Evolutionary conservation across 1,140 invertebrate species (phyloP).

Genomic region (Euwallacea similis): DNA sequence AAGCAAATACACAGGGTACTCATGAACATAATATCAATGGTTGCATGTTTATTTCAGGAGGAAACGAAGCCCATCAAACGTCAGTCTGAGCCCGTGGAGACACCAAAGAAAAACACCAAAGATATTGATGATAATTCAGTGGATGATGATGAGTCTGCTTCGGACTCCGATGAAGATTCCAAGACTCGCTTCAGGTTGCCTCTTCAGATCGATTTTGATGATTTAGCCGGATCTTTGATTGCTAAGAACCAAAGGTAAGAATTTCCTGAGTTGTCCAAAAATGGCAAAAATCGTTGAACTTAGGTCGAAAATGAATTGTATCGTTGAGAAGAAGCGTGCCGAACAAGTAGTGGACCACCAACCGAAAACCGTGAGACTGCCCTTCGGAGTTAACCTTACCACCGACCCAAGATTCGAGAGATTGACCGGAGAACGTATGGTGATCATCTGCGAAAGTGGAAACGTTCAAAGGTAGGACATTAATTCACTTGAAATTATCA

Average conservation of each 20-base stretch:
- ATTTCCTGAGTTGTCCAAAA: background rate
- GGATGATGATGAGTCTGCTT: conserved; percentile 44
- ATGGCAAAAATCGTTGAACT: background rate
- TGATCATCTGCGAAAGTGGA: conserved; percentile 83
- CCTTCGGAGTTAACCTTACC: conserved; percentile 69
- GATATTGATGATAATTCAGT: conserved; percentile 47
- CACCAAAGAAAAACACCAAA: conserved; percentile 22
- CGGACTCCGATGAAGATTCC: conserved; percentile 56
- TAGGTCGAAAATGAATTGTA: conserved; percentile 79
- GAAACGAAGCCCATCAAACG: conserved; percentile 24
- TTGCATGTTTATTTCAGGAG: background rate
- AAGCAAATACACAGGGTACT: too few relatives aligned
- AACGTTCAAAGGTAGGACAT: conserved; percentile 61
- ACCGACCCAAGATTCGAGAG: conserved; percentile 73
- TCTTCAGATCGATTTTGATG: conserved; percentile 77
- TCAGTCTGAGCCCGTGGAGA: conserved; percentile 5
- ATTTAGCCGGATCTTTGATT: conserved; percentile 73
- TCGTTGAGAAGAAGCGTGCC: conserved; percentile 80
- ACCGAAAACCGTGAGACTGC: conserved; percentile 64
- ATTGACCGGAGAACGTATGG: conserved; percentile 80
- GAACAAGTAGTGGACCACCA: conserved; percentile 79
- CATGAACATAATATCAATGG: too few relatives aligned
- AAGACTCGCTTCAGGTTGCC: conserved; percentile 74
- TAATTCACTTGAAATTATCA: background rate
- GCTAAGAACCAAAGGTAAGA: conserved; percentile 68